These are phyloP conservation scores for Brachirus orientalis DNA, from an alignment of 2,113 vertebrate species.

Conservation along the genomic window DNA sequence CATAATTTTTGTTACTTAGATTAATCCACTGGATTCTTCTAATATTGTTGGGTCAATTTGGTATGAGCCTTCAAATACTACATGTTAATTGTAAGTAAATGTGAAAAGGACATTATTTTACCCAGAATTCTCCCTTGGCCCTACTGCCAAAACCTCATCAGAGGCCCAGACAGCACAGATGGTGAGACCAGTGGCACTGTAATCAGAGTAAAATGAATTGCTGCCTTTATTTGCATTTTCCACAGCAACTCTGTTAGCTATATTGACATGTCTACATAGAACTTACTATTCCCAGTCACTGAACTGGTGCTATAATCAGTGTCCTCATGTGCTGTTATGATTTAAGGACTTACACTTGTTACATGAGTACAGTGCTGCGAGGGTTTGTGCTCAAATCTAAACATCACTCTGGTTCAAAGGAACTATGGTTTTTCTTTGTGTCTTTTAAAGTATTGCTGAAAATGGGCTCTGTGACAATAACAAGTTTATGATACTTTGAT, in stretches of 20 bases:
- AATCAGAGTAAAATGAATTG: no score
- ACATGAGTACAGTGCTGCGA: background rate
- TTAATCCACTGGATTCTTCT: constrained; percentile 34
- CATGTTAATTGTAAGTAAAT: constrained; percentile 59
- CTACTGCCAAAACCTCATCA: constrained; percentile 67
- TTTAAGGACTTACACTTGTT: constrained; percentile 13
- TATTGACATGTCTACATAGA: constrained; percentile 62
- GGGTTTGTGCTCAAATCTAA: no score
- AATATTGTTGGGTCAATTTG: constrained; percentile 54
- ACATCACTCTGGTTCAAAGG: no score
- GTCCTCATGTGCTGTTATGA: constrained; percentile 29
- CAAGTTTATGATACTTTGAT: no score
- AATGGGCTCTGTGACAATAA: no score
- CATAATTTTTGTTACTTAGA: constrained; percentile 18
- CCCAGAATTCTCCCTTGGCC: constrained; percentile 55
- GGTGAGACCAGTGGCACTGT: no score
- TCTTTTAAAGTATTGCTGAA: no score
- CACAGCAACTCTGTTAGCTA: constrained; percentile 8
- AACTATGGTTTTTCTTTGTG: no score
- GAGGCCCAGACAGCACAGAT: constrained; percentile 32
- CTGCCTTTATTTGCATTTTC: no score
- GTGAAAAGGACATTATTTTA: constrained; percentile 59
- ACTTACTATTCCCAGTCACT: constrained; percentile 30
- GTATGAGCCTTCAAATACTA: constrained; percentile 51
- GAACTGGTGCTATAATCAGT: constrained; percentile 42